Base-by-base conservation (phyloP, 2,888 invertebrate species). In the Clepsis dumicolana region DNA sequence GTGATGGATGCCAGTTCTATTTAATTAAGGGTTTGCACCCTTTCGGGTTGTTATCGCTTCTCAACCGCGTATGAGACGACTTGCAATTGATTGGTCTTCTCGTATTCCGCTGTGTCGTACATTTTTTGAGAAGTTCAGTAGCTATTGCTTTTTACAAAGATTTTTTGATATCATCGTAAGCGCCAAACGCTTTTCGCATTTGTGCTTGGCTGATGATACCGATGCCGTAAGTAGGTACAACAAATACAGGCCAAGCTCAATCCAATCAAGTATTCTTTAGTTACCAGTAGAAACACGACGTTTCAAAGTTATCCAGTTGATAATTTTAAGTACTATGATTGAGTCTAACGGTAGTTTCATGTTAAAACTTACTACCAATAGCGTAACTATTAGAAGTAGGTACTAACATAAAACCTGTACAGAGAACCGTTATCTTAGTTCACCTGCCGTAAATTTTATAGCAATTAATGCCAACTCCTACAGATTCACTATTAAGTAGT, bases 21-120 rank as follows among this genome's bases (percentile, higher is more conserved):
- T 66, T 66, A 66, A 66, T 66, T 61, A 66, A 65, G 24, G 61
- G 54, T 35, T 54, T 54, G 12, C n/a, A 41, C 52, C 60, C 60
- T 52, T 61, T 32, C 21, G 32, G 44, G 29, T 61, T 35, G 21
- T 60, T 29, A 65, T 48, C 35, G 53, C 60, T 52, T 66, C 44
- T 48, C 44, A 18, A 44, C 35, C 56, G 48, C 29, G 12, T 66
- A 62, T 21, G 18, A 35, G 14, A 29, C 29, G 10, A 14, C 44
- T 44, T 8, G 16, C 18, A 24, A 7, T 35, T 56, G 35, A 56
- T 56, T 56, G 56, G 32, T 48, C 48, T 48, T 21, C 48, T 48
- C 12, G 48, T 44, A 12, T 3, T 14, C n/a, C n/a, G 4, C 14
- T n/a, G 38, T 38, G 1, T 38, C 38, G n/a, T n/a, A n/a, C n/a